Base-by-base conservation (phyloP, 2,888 invertebrate genomes). In the Poecilus cupreus region DNA sequence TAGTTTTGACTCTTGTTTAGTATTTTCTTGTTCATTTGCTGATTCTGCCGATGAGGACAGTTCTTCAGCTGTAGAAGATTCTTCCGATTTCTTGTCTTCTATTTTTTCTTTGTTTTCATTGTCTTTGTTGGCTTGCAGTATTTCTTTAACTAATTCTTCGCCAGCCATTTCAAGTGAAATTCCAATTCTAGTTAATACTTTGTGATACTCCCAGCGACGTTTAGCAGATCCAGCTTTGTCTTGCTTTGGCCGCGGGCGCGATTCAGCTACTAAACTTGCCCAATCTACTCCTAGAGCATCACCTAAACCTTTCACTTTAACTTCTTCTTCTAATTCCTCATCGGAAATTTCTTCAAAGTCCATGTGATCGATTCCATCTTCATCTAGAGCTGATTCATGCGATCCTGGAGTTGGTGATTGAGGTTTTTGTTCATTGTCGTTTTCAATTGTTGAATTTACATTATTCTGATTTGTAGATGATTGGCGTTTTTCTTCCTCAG, bases 201-300 rank as follows among this genome's bases (percentile, higher is more conserved):
- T 93, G 88, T 94, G 94, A 3, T 96, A 94, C 85, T 94, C 93
- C 95, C 96, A 97, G 51, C 95, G 93, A 84, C 94, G 93, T 83
- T 96, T 93, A 0, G 94, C 91, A 6, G 88, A 88, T 5, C 91
- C 90, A n/a, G 89, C 88, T 82, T 91, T 91, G 84, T 90, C 85
- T 43, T 85, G 85, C 84, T 89, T 89, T 0, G 86, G 85, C 51
- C 91, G 90, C 0, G 91, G 91, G 39, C 92, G 91, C 3, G 95
- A 94, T 88, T 96, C 96, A 1, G 95, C 95, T 0, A 96, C 94
- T 60, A 98, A 90, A 87, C 96, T 96, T 10, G 96, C 95, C 97
- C 97, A 97, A 89, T 98, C 97, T 0, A 98, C 97, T n/a, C 97
- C 97, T 26, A 98, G 89, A n/a, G 96, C 96, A 89, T 97, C 97